Conservation (phyloP, 2,797 vertebrate species). For the Molossus alvarezi region DNA sequence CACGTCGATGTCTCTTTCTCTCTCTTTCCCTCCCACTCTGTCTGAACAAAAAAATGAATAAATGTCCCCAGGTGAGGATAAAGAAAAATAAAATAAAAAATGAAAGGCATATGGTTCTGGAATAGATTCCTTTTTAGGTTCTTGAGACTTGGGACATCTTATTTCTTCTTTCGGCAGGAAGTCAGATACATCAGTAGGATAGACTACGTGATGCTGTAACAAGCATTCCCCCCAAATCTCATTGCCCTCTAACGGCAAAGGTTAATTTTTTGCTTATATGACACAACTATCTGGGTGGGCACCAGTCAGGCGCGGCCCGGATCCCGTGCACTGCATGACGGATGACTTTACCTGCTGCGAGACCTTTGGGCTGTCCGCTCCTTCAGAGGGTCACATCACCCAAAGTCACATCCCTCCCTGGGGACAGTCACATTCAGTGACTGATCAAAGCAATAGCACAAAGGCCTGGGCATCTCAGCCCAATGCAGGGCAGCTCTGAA, state of each 20-base stretch:
- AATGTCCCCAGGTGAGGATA: no score
- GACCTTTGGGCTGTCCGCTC: background rate
- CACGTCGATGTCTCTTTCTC: no score
- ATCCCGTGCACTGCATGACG: background rate
- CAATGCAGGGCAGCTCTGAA: background rate
- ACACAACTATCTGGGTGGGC: background rate
- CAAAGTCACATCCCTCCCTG: background rate
- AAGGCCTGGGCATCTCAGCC: background rate
- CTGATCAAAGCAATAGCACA: background rate
- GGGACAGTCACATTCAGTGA: background rate
- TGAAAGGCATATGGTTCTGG: rapidly evolving
- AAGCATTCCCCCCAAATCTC: background rate
- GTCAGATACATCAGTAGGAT: background rate
- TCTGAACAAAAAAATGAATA: no score
- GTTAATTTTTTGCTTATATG: background rate
- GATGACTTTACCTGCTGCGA: background rate
- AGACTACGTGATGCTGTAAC: background rate
- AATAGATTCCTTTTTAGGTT: background rate
- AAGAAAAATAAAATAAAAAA: background rate
- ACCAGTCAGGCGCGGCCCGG: background rate
- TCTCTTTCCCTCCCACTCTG: no score
- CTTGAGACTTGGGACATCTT: background rate
- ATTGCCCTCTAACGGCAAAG: background rate
- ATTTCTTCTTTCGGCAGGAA: background rate
- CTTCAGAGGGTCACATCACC: background rate